Conservation (phyloP, 2,888 invertebrate genomes). For the Platycheirus rosarum region DNA sequence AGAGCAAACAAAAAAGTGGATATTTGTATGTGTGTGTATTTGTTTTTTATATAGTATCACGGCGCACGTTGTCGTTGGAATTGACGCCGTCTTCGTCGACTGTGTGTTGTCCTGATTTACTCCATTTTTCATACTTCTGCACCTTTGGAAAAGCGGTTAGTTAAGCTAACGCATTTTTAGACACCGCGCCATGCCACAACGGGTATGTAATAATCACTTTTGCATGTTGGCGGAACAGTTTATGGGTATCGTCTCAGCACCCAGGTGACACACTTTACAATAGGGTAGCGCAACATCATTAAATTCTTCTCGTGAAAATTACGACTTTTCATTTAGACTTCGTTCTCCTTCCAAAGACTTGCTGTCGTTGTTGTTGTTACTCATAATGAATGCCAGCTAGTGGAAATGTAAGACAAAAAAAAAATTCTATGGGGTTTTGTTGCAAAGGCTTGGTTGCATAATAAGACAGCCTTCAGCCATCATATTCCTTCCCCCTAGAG, state of each 20-base stretch:
- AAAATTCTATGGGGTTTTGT: slow-evolving; percentile 42
- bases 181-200: slow-evolving; percentile 2
- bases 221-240: slow-evolving; percentile 35
- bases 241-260: slow-evolving; percentile 48
- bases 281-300: slow-evolving; percentile 69
- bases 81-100: too few species aligned
- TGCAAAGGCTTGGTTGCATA: slow-evolving; percentile 31
- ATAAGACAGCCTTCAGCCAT: slow-evolving; percentile 27
- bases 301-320: slow-evolving; percentile 62
- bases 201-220: slow-evolving; percentile 66
- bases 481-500: too few species aligned
- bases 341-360: background rate
- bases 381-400: slow-evolving; percentile 17
- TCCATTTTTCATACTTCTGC: slow-evolving; percentile 18
- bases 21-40: too few species aligned
- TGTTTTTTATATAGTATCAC: too few species aligned
- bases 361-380: background rate
- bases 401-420: slow-evolving; percentile 30
- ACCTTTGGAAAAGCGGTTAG: slow-evolving; percentile 1
- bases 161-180: slow-evolving; percentile 56
- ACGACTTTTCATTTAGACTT: slow-evolving; percentile 40
- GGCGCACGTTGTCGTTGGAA: background rate
- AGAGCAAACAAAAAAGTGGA: slow-evolving; percentile 2
- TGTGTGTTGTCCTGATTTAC: slow-evolving; percentile 36
- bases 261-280: slow-evolving; percentile 72